phyloP scores from a whole-genome alignment of 2,113 vertebrate species.

The Hystrix cristata region DNA sequence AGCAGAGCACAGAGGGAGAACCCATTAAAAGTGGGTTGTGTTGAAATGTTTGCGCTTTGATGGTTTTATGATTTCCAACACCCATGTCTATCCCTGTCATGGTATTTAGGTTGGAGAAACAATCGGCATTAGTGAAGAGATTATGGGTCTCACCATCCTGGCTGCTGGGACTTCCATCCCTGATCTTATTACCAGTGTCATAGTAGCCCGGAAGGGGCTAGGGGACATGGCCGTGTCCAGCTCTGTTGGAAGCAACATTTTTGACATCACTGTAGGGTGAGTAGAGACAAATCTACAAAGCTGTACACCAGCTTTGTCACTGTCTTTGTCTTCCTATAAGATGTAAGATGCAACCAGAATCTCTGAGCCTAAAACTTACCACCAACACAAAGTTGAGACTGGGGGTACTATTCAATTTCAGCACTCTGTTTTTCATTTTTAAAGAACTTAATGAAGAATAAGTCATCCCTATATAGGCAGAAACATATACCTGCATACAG shows the following conservation, averaged over 20 bases:
- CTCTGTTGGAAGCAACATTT: slow-evolving; percentile 98
- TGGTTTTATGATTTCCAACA: background rate
- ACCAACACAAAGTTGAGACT: background rate
- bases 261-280: slow-evolving; percentile 98
- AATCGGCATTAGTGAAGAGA: slow-evolving; percentile 97
- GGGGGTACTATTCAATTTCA: background rate
- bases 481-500: background rate
- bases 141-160: slow-evolving; percentile 98
- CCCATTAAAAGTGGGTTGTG: background rate
- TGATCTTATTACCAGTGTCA: slow-evolving; percentile 98
- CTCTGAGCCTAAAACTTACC: background rate
- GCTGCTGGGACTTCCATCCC: slow-evolving; percentile 98
- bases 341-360: background rate
- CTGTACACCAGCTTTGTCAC: background rate
- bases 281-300: slow-evolving; percentile 67
- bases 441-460: slow-evolving; percentile 37
- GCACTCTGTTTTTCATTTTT: slow-evolving; percentile 37
- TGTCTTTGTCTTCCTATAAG: background rate
- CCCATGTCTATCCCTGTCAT: slow-evolving; percentile 51
- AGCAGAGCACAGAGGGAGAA: background rate
- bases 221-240: slow-evolving; percentile 98
- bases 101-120: slow-evolving; percentile 94
- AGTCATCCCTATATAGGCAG: background rate
- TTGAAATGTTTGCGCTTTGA: background rate
- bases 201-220: slow-evolving; percentile 97